Base-by-base conservation (phyloP, 1,140 invertebrate species). In the Pseudomyrmex cubaensis region DNA sequence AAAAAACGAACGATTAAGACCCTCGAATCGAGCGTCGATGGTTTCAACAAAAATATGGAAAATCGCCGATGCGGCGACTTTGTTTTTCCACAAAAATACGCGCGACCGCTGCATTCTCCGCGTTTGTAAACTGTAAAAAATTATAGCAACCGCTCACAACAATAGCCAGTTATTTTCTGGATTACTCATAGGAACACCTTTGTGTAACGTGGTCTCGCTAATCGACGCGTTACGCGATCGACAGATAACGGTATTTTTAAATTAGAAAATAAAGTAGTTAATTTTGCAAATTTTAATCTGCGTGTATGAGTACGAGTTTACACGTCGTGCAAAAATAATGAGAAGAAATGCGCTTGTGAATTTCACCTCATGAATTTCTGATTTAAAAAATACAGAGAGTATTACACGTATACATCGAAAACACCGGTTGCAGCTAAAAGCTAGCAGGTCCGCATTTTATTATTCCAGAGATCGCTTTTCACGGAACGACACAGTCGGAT, bases 1-100 rank as follows among this genome's bases (percentile, higher is more conserved):
- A 59, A 80, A 78, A 80, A 80, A 80, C 52, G 67, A 59, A 59
- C 20, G 54, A 70, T 80, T 80, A 80, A 72, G 66, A 70, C 54
- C 2, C 20, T 80, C 66, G 54, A 80, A 59, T 72, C 44, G 35
- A 59, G 64, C 52, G 15, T 70, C 52, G 20, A 48, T 13, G n/a
- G 17, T 80, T 77, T 70, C 44, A 80, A 80, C 20, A 59, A 80
- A 80, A 80, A 70, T 72, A 72, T 77, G 35, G 13, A 67, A 77
- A 77, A 77, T 70, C 44, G 12, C 44, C 48, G 10, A 8, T 17
- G 12, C 22, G 22, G 22, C 22, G 20, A 78, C n/a, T 78, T 70
- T 20, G 9, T 57, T 62, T 62, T 63, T 59, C 54, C 13, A 25
- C 52, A 78, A 78, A 78, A 57, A 70, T 46, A 22, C 44, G 20